Base-by-base conservation (phyloP, 2,797 vertebrate genomes). In the Spinus olivaceus region DNA sequence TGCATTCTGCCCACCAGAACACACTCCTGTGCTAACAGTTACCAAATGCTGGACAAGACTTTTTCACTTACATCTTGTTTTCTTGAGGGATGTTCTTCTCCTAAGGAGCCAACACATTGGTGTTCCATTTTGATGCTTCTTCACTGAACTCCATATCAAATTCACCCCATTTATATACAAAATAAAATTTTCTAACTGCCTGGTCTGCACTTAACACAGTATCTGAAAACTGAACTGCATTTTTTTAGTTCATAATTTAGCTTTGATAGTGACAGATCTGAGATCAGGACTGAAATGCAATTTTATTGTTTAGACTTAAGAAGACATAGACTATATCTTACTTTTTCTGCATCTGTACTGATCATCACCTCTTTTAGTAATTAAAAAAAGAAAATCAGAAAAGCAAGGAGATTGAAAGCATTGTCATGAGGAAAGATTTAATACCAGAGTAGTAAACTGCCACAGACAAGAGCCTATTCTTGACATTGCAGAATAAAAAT, bases 201-300 rank as follows among this genome's bases (percentile, higher is more conserved):
- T 78, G 37, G 19, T 71, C 65, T 83, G 47, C 41, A 63, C 23
- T 85, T 72, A 73, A 39, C 32, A 63, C 22, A 54, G n/a, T 61
- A 91, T 88, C 88, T 92, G 84, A 91, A 95, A 94, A 94, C 4
- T 1, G 1, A 94, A n/a, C 22, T 66, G 30, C 37, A 25, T 69
- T 88, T 88, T 86, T 91, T 82, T 63, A 74, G 41, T 84, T 95
- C 64, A 82, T 89, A 88, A 80, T 20, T 73, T 81, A 61, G 49
- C 50, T 91, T 94, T 86, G 76, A 81, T 81, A 80, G 60, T 1
- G 1, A 84, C 50, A 83, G 37, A 84, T 93, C 64, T 90, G 67
- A 94, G 81, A 91, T 88, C 49, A 50, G 88, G 67, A 76, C 37
- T 9, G 4, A 85, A 84, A 88, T 84, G 32, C 32, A 94, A 50